Percentiles rank a stretch among this genome's conserved stretches.
These are phyloP conservation scores for Catharus bicknelli DNA, from an alignment of 2,113 vertebrate genomes.

Conservation along the genomic window DNA sequence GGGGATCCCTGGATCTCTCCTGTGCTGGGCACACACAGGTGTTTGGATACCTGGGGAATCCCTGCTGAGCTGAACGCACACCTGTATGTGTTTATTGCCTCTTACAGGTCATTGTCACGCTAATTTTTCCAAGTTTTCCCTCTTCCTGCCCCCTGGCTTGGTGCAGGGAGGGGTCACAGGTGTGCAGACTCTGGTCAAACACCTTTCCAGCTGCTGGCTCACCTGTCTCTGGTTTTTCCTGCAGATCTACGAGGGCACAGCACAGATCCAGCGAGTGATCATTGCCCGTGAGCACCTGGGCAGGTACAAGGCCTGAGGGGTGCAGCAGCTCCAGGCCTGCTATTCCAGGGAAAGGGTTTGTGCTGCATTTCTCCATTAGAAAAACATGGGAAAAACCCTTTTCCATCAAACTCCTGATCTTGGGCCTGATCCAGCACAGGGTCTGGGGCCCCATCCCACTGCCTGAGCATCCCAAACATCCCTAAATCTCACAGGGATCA, in stretches of 20 bases:
- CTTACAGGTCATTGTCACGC: background rate
- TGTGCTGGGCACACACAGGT: background rate
- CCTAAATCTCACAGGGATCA: background rate
- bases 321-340: fast-evolving
- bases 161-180: background rate
- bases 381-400: background rate
- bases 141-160: background rate
- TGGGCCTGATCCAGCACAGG: background rate
- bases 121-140: background rate
- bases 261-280: background rate
- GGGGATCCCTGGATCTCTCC: background rate
- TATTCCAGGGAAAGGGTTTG: background rate
- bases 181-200: background rate
- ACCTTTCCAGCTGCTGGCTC: background rate
- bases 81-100: background rate
- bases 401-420: background rate
- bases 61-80: background rate
- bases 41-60: background rate
- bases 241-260: background rate
- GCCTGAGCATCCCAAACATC: background rate
- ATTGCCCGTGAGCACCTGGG: background rate
- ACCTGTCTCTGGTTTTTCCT: background rate
- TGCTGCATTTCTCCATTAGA: background rate
- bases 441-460: background rate
- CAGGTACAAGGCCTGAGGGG: background rate